Percentiles rank a stretch among this genome's conserved stretches.
phyloP scores from a whole-genome alignment of 2,888 invertebrate genomes.

The Cylloceria caligata region DNA sequence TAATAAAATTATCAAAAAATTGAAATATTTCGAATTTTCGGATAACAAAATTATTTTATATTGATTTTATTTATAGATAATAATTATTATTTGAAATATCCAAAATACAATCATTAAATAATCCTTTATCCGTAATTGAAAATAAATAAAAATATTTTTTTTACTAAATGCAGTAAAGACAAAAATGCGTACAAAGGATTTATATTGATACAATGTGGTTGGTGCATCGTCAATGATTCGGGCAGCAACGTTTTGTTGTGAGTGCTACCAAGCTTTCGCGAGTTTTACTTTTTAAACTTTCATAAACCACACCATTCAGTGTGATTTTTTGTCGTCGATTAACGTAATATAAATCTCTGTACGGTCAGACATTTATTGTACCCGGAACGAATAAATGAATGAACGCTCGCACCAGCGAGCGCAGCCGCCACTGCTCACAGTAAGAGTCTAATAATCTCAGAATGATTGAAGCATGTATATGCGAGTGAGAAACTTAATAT shows the following conservation, averaged over 20 bases:
- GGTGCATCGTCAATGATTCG: not conserved
- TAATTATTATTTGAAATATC: too few species aligned
- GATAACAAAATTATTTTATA: too few species aligned
- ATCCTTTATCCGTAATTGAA: too few species aligned
- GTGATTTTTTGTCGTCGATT: slow-evolving; percentile 25
- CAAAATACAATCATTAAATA: too few species aligned
- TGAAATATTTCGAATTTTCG: too few species aligned
- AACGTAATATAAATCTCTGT: slow-evolving; percentile 35
- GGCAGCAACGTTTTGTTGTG: not conserved
- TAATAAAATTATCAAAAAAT: too few species aligned
- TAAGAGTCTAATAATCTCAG: slow-evolving; percentile 18
- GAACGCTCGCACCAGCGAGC: slow-evolving; percentile 14
- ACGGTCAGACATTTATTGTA: slow-evolving; percentile 32
- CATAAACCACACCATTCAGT: slow-evolving; percentile 13
- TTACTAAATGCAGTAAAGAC: too few species aligned
- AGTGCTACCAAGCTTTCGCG: slow-evolving; percentile 20
- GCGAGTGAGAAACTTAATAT: slow-evolving; percentile 28
- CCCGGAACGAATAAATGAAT: slow-evolving; percentile 52
- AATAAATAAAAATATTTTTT: too few species aligned
- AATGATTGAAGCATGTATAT: not conserved
- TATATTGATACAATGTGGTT: not conserved
- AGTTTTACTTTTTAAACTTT: slow-evolving; percentile 46
- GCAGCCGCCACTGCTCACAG: not conserved
- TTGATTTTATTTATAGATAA: too few species aligned
- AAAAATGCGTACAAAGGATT: too few species aligned